Evolutionary conservation across 2,113 vertebrate species (phyloP), one percentile per base, ranked within the genome.

Genomic region (Cyrtonyx montezumae): DNA sequence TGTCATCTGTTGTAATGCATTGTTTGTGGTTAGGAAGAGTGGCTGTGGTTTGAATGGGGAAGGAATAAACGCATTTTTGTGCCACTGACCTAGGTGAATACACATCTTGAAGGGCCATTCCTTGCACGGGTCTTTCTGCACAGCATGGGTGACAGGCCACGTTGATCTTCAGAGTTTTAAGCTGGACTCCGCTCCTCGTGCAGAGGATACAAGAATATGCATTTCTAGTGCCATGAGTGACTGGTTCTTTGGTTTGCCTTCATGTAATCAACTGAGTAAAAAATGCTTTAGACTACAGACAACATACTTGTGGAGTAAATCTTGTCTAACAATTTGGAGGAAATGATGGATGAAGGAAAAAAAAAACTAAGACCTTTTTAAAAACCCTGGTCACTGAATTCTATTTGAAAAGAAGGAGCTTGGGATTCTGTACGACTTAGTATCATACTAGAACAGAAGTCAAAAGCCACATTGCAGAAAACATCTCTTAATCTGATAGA

Each of bases 131-230:
- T 59, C 76, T 0, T 37, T 11, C 34, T 71, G 43, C 49, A 22
- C 30, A 6, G 22, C 21, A 2, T 4, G 4, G 59, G 11, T 62
- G 30, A n/a, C 0, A 0, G 21, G 11, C 4, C 20, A 13, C 4
- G 0, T 1, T 22, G 32, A 13, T 48, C 42, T 17, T 46, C 6
- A 18, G 34, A 37, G 8, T 20, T 58, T 49, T 2, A 5, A 17
- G 8, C 8, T 66, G 8, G 7, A 6, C 43, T 51, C 13, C 69
- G 21, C 49, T 40, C 34, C 15, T 18, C 8, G 2, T 10, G 1
- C 36, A 32, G 36, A 19, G 3, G 16, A 9, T 13, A 25, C 26
- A 13, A 79, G 59, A 69, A 69, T 2, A 3, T 40, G 15, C 0
- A 6, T 48, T 68, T 91, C 84, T 65, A 53, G n/a, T 23, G 30